Conservation (phyloP, 2,113 vertebrate species). For the Phalacrocorax pelagicus region DNA sequence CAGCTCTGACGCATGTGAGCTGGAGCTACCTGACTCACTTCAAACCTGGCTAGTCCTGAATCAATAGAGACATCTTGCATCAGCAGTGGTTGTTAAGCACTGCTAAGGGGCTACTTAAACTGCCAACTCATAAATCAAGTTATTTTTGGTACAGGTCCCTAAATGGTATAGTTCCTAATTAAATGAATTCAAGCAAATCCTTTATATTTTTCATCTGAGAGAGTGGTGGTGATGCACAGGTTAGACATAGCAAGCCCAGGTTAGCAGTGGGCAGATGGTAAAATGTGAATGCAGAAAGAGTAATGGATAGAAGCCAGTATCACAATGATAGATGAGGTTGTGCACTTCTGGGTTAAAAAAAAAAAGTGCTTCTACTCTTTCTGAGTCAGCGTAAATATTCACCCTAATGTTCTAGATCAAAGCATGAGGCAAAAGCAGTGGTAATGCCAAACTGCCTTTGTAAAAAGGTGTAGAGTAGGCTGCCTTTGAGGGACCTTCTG, state of each 20-base stretch:
- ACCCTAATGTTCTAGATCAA: not conserved
- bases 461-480: not conserved
- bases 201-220: not conserved
- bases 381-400: not conserved
- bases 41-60: not conserved
- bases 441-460: not conserved
- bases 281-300: not conserved
- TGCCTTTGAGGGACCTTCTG: not conserved
- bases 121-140: not conserved
- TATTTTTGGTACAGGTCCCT: constrained; percentile 4
- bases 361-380: not conserved
- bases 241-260: not conserved
- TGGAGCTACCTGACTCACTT: not conserved
- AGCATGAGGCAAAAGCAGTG: not conserved
- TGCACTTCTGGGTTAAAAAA: not conserved
- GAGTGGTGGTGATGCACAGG: not conserved
- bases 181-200: constrained; percentile 9
- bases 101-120: not conserved
- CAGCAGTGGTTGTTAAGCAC: not conserved
- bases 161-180: not conserved
- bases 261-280: not conserved
- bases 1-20: not conserved
- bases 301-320: not conserved
- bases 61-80: not conserved
- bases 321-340: not conserved